Evolutionary conservation across 2,797 vertebrate genomes (phyloP), one percentile per base, ranked within the genome.

Genomic region (Centroberyx gerrardi): DNA sequence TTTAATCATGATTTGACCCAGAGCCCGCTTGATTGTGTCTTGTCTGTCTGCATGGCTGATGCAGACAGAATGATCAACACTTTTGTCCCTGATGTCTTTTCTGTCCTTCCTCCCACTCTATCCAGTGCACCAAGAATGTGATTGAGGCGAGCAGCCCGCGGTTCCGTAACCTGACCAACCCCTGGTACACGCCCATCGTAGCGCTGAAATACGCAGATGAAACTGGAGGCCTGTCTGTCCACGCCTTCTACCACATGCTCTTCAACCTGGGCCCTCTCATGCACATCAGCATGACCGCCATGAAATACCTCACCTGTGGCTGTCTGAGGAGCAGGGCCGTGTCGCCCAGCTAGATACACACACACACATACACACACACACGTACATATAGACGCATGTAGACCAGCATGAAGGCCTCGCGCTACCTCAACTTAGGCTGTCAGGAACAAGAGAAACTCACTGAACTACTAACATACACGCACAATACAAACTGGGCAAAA

Each of bases 121-220:
- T 68, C 15, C 83, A 95, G 94, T 89, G 72, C 60, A 93, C 90
- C 33, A 92, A 93, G 82, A 94, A 93, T 69, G 92, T 95, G 68
- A 93, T 95, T 0, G 94, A 95, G 83, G 71, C 90, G 0, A 88
- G 74, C 42, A 84, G 28, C 0, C 94, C 94, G 0, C 87, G 85
- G 13, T 95, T 95, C 84, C 91, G 84, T 31, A 95, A 93, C 31
- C 84, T 95, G 67, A 95, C 95, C 69, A 95, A 93, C 78, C 86
- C 90, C 0, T 2, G 91, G 74, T 94, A 94, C 91, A 91, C 93
- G 0, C 94, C 92, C 13, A 92, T 95, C 8, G 80, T 95, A 36
- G 94, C 94, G 0, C 28, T 94, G 80, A 96, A 97, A 78, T 95
- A 94, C 3, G 96, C 95, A 0, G 96, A 97, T 68, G 92, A 95